Conservation (phyloP, 2,113 vertebrate genomes). For the Cryptotis parvus region DNA sequence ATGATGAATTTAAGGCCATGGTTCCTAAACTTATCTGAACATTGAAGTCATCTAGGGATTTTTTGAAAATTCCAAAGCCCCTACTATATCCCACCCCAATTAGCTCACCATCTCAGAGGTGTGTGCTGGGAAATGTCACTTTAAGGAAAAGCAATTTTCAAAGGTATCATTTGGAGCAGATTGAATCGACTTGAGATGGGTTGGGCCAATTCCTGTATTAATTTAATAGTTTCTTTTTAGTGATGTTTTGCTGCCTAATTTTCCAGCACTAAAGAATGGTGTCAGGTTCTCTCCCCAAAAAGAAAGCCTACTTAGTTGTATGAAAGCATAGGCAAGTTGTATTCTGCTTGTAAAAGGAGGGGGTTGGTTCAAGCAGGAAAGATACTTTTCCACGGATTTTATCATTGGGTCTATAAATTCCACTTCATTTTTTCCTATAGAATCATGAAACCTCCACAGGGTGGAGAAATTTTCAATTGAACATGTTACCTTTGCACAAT, state of each 20-base stretch:
- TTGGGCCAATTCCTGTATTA: neutral
- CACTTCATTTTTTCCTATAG: neutral
- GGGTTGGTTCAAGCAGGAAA: neutral
- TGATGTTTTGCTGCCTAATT: neutral
- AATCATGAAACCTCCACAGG: neutral
- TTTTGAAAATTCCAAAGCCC: constrained; percentile 24
- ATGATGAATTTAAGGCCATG: neutral
- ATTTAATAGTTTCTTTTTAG: neutral
- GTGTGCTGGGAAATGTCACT: neutral
- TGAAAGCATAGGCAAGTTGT: neutral
- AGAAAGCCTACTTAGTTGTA: neutral
- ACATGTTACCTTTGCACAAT: neutral
- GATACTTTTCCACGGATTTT: neutral
- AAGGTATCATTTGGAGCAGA: neutral
- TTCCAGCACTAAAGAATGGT: neutral
- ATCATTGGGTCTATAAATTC: neutral
- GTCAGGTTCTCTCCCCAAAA: neutral
- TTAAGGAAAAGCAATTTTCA: neutral
- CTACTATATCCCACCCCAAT: neutral
- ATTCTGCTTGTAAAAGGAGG: neutral
- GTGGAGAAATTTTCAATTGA: neutral
- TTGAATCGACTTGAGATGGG: neutral
- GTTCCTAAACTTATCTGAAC: constrained; percentile 1
- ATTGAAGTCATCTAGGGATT: neutral
- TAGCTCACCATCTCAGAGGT: neutral